Evolutionary conservation across 1,140 invertebrate genomes (phyloP).

Genomic region (Luehdorfia chinensis): DNA sequence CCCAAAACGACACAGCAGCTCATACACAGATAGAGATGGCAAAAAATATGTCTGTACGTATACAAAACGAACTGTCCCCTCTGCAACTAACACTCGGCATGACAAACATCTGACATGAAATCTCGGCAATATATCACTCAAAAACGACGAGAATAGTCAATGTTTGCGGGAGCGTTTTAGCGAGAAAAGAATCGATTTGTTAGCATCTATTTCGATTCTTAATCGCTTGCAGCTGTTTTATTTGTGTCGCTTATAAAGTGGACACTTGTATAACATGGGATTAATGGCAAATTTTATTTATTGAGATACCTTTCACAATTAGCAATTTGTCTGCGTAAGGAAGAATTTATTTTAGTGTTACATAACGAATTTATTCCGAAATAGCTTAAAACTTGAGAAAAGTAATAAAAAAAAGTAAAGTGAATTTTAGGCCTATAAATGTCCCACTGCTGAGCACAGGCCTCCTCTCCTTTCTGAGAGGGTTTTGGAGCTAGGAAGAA

Average conservation of each 20-base stretch:
- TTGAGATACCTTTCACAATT: constrained; percentile 18
- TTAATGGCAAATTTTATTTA: constrained; percentile 15
- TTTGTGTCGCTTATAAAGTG: constrained; percentile 17
- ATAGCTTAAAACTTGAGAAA: too few relatives aligned
- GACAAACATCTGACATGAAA: constrained; percentile 31
- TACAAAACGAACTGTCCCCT: constrained; percentile 22
- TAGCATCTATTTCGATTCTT: constrained; percentile 45
- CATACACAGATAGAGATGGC: too few relatives aligned
- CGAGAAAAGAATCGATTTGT: constrained; percentile 59
- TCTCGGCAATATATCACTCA: constrained; percentile 54
- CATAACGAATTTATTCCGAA: too few relatives aligned
- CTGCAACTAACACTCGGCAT: constrained; percentile 19
- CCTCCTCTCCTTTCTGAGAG: too few relatives aligned
- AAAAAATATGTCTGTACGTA: too few relatives aligned
- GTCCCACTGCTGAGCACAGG: too few relatives aligned
- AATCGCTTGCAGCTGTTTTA: constrained; percentile 47
- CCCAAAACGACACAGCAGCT: too few relatives aligned
- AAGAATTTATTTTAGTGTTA: too few relatives aligned
- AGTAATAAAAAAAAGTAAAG: too few relatives aligned
- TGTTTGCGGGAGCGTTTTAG: constrained; percentile 63
- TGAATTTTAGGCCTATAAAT: too few relatives aligned
- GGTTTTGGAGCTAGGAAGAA: too few relatives aligned
- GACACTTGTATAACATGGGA: neutral
- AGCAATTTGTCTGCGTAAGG: constrained; percentile 1
- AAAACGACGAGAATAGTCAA: constrained; percentile 60